Conservation (phyloP, 1,140 invertebrate genomes). For the Lucilia cuprina region DNA sequence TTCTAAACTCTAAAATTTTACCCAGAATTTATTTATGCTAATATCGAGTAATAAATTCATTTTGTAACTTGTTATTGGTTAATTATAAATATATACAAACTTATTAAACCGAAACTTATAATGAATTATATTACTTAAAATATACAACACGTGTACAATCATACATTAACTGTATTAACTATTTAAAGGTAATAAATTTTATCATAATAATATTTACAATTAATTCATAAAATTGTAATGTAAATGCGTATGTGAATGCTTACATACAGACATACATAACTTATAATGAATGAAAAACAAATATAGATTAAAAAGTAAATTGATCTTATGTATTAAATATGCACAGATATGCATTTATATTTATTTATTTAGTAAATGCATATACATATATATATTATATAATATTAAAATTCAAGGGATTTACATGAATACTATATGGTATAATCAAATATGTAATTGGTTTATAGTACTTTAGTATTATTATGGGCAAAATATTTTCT, state of each 20-base stretch:
- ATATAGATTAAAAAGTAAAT: neutral
- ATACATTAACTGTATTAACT: neutral
- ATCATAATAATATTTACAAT: neutral
- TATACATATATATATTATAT: no score
- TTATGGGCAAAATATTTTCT: neutral
- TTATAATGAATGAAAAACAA: neutral
- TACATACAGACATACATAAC: neutral
- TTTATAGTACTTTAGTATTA: neutral
- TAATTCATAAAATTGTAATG: neutral
- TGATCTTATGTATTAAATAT: conserved; percentile 10
- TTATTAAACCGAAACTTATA: neutral
- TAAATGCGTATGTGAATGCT: neutral
- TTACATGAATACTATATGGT: no score
- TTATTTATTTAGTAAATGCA: neutral
- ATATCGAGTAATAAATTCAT: neutral
- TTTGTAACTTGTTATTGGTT: neutral
- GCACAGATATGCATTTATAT: neutral
- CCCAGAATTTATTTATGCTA: neutral
- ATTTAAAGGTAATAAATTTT: neutral
- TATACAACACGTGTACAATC: neutral
- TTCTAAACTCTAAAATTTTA: neutral
- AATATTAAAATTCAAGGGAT: no score
- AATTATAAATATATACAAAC: neutral
- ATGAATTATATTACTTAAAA: neutral
- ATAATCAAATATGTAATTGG: no score